Conservation (phyloP, 2,888 invertebrate species). For the Mythimna vitellina region DNA sequence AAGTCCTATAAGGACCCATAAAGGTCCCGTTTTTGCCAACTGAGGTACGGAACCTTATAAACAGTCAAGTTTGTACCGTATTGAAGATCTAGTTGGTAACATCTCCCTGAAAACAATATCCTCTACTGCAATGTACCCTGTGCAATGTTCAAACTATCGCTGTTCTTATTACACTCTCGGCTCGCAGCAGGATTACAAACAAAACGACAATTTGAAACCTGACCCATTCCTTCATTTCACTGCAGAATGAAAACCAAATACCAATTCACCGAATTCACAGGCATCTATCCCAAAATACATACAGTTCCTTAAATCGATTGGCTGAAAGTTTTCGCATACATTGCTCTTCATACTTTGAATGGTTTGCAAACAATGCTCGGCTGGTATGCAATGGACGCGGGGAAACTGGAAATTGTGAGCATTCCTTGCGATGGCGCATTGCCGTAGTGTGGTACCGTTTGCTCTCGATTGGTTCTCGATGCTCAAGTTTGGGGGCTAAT, state of each 20-base stretch:
- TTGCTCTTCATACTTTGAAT: slow-evolving; percentile 48
- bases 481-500: slow-evolving; percentile 13
- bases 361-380: slow-evolving; percentile 44
- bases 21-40: no score
- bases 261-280: slow-evolving; percentile 37
- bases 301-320: slow-evolving; percentile 4
- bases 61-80: no score
- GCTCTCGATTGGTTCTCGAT: slow-evolving; percentile 47
- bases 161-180: slow-evolving; percentile 1
- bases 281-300: slow-evolving; percentile 29
- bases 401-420: slow-evolving; percentile 49
- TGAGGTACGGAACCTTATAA: background rate
- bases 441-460: slow-evolving; percentile 48
- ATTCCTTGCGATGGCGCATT: slow-evolving; percentile 59
- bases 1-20: no score
- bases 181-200: slow-evolving; percentile 20
- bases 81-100: background rate
- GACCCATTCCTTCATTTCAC: slow-evolving; percentile 24
- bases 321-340: slow-evolving; percentile 44
- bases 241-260: slow-evolving; percentile 43
- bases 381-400: slow-evolving; percentile 52
- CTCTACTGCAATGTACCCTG: background rate
- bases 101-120: background rate
- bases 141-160: background rate
- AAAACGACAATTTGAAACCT: slow-evolving; percentile 16